Conservation (phyloP, 2,888 invertebrate genomes). For the Zygaena filipendulae region DNA sequence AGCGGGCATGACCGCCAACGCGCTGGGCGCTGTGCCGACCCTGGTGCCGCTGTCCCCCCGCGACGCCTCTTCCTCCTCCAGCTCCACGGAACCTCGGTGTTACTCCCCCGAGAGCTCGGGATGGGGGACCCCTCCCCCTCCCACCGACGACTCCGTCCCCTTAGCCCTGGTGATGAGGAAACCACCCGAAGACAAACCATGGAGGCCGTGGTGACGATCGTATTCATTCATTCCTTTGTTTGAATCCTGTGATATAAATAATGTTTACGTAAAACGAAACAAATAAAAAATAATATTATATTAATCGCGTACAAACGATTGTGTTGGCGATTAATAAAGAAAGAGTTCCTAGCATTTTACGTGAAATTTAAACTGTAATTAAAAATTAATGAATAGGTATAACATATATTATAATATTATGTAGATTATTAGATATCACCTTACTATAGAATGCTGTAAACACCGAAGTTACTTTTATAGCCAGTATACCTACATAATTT, state of each 20-base stretch:
- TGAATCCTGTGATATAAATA: slow-evolving; percentile 28
- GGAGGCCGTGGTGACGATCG: slow-evolving; percentile 81
- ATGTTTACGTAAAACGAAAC: slow-evolving; percentile 3
- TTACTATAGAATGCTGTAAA: too few species aligned
- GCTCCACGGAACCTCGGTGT: slow-evolving; percentile 70
- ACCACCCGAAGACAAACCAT: slow-evolving; percentile 76
- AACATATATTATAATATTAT: too few species aligned
- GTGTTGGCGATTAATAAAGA: too few species aligned
- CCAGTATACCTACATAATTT: too few species aligned
- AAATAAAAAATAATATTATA: slow-evolving; percentile 11
- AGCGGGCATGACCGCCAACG: slow-evolving; percentile 65
- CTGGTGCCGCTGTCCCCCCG: slow-evolving; percentile 80
- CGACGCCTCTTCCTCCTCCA: slow-evolving; percentile 77
- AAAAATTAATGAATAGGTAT: too few species aligned
- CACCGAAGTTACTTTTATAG: too few species aligned
- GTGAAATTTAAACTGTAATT: too few species aligned
- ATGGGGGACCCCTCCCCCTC: slow-evolving; percentile 52
- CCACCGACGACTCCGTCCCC: slow-evolving; percentile 60
- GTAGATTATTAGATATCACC: too few species aligned
- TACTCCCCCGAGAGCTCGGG: slow-evolving; percentile 70
- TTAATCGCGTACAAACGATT: too few species aligned
- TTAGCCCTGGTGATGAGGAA: slow-evolving; percentile 80
- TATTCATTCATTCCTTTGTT: slow-evolving; percentile 24
- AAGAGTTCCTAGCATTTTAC: too few species aligned
- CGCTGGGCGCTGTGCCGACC: slow-evolving; percentile 70